Base-by-base conservation (phyloP, 1,140 invertebrate genomes). In the Brachionus asplanchnoidis region DNA sequence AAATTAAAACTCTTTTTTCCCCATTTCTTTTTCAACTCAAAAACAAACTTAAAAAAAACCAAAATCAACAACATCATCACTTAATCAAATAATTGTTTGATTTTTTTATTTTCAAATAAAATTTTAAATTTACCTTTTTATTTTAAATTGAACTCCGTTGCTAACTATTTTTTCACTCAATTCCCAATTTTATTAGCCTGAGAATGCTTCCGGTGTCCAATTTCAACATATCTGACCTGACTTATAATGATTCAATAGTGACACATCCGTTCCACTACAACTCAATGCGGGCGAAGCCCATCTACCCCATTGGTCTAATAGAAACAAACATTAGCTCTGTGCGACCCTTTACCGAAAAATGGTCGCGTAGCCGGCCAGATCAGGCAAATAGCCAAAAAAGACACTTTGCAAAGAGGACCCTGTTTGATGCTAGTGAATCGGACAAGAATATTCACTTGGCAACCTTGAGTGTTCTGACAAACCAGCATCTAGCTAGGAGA, bases 311-410 rank as follows among this genome's bases (percentile, higher is more conserved):
- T 5, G 70, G 32, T 20, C 36, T 75, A 8, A 75, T 75, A 17
- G 70, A 75, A 42, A 75, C 70, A 7, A 75, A 75, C 40, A 75
- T 75, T 8, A 75, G 70, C 36, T 75, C 70, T 44, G 9, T 75
- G 7, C 32, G 70, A 14, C 40, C 70, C 7, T 75, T 75, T 44
- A 6, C 32, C 12, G 70, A 75, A 40, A 75, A 75, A 42, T 75
- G 70, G 70, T 17, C 23, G 7, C 36, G 3, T 9, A 75, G 70
- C 36, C 7, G 40, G 7, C 70, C 40, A 11, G 32, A 40, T 17
- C 32, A 75, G 1, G 5, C 20, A 14, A n/a, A 14, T 8, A 17
- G 40, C 42, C 9, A 44, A 20, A 75, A 44, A 3, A 40, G 78
- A 36, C 78, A 80, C 23, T 65, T 56, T 80, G 50, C 78, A 12